These are phyloP conservation scores for Sebastes taczanowskii DNA, from an alignment of 2,797 vertebrate species.

Conservation along the genomic window DNA sequence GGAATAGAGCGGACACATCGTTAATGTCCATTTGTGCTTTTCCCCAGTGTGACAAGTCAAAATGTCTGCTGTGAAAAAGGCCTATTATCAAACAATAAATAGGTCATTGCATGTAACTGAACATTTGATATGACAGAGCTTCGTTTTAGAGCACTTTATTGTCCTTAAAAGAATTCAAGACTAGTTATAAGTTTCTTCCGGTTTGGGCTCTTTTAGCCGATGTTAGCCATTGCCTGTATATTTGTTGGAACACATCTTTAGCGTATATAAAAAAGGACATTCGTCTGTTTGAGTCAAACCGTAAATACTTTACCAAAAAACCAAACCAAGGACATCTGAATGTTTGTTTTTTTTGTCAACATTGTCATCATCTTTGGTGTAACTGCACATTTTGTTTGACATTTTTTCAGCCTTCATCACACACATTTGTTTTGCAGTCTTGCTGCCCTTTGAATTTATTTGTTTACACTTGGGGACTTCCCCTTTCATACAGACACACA, in stretches of 20 bases:
- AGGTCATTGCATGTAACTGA: not conserved
- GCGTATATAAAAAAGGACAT: not conserved
- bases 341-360: not conserved
- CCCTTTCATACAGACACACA: constrained; percentile 18
- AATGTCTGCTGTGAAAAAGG: not conserved
- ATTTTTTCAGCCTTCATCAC: not conserved
- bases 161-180: not conserved
- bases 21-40: not conserved
- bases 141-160: not conserved
- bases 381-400: not conserved
- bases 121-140: not conserved
- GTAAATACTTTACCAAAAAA: not conserved
- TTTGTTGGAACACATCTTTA: constrained; percentile 1
- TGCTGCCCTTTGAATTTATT: constrained; percentile 4
- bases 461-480: constrained; percentile 46
- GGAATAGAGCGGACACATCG: not conserved
- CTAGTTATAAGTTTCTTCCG: not conserved
- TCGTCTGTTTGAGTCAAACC: not conserved
- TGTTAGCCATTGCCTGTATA: not conserved
- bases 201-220: not conserved
- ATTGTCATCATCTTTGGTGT: not conserved
- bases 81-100: not conserved
- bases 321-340: not conserved
- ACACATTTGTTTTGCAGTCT: not conserved
- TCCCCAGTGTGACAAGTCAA: not conserved